Evolutionary conservation across 2,888 invertebrate species (phyloP).

Genomic region (Dorcus parallelipipedus): DNA sequence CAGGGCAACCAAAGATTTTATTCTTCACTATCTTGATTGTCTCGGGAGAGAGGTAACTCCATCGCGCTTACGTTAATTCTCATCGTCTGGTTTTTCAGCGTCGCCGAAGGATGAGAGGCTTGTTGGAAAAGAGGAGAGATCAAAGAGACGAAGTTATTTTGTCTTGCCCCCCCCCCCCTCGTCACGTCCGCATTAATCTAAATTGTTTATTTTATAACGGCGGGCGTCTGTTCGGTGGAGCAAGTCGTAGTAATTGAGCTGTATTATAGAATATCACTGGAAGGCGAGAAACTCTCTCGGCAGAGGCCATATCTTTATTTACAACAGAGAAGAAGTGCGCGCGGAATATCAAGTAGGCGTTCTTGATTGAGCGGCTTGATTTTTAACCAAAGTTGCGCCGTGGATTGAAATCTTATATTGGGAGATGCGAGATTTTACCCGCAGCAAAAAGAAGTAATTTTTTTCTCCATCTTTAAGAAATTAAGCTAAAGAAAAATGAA

Average conservation of each 20-base stretch:
- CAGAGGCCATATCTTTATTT: conserved; percentile 51
- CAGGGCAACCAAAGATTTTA: conserved; percentile 14
- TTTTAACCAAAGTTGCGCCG: conserved; percentile 47
- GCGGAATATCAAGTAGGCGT: conserved; percentile 46
- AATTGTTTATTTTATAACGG: too few relatives aligned
- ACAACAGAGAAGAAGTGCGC: conserved; percentile 43
- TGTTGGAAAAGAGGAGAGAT: too few relatives aligned
- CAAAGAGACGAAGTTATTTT: too few relatives aligned
- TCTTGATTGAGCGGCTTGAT: conserved; percentile 51
- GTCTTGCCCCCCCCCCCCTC: too few relatives aligned
- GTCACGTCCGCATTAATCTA: too few relatives aligned
- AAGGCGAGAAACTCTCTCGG: conserved; percentile 28
- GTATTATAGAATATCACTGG: conserved; percentile 20
- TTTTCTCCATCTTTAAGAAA: too few relatives aligned
- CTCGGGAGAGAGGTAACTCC: conserved; percentile 20
- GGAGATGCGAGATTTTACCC: conserved; percentile 37
- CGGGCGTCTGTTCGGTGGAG: too few relatives aligned
- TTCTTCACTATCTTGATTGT: conserved; percentile 27
- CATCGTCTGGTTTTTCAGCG: neutral
- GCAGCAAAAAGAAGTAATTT: too few relatives aligned
- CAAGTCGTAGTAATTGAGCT: conserved; percentile 19
- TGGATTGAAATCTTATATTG: conserved; percentile 43
- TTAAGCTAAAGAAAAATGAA: too few relatives aligned
- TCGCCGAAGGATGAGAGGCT: too few relatives aligned
- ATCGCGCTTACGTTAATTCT: conserved; percentile 16